Conservation (phyloP, 2,888 invertebrate species). For the Aricia artaxerxes region DNA sequence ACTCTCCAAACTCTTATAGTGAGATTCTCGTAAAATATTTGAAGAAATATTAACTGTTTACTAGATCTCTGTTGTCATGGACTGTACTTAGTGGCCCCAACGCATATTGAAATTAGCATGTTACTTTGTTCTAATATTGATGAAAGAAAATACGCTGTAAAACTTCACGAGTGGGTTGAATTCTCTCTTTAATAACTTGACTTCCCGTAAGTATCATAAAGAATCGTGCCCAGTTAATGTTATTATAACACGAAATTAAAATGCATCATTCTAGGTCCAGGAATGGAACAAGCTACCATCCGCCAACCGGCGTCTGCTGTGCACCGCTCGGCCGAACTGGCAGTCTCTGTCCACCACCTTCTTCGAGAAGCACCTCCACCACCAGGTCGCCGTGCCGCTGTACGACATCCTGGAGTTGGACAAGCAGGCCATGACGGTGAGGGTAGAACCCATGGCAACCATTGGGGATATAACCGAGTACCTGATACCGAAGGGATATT, state of each 20-base stretch:
- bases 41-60: no score
- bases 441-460: slow-evolving; percentile 85
- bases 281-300: slow-evolving; percentile 75
- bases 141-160: no score
- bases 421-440: slow-evolving; percentile 77
- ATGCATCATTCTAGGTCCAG: slow-evolving; percentile 59
- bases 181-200: no score
- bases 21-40: no score
- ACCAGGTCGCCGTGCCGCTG: slow-evolving; percentile 82
- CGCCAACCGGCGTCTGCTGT: slow-evolving; percentile 75
- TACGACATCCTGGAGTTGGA: slow-evolving; percentile 82
- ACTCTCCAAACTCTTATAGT: no score
- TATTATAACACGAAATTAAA: neutral
- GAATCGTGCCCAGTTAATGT: no score
- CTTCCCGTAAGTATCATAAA: no score
- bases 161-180: no score
- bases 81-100: no score
- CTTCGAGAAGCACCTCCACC: slow-evolving; percentile 83
- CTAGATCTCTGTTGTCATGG: no score
- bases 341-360: slow-evolving; percentile 84
- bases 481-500: slow-evolving; percentile 83
- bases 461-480: slow-evolving; percentile 83
- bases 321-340: slow-evolving; percentile 86
- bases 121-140: no score
- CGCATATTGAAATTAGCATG: no score